Conservation (phyloP, 2,888 invertebrate genomes). For the Muschampia plurimacula region DNA sequence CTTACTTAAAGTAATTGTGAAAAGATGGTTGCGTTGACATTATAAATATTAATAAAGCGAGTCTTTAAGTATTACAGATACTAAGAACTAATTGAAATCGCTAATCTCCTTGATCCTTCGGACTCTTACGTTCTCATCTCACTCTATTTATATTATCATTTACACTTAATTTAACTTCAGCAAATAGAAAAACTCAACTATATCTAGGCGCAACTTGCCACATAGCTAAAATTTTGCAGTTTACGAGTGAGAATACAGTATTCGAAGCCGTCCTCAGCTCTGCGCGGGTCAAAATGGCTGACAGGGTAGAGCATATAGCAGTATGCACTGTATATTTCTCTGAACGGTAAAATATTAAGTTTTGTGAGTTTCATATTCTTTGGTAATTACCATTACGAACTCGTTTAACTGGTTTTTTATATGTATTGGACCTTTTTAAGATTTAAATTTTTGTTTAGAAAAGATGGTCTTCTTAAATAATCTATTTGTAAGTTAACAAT, state of each 20-base stretch:
- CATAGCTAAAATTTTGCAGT: background rate
- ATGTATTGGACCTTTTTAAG: background rate
- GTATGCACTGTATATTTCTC: conserved; percentile 7
- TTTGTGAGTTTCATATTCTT: conserved; percentile 2
- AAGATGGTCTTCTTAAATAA: background rate
- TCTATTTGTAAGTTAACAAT: background rate
- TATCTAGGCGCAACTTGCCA: background rate
- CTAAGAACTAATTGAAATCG: background rate
- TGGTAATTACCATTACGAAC: background rate
- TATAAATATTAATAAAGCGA: conserved; percentile 2
- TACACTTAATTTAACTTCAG: background rate
- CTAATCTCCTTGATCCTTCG: background rate
- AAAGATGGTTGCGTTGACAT: conserved; percentile 36
- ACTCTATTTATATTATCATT: background rate
- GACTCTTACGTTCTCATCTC: background rate
- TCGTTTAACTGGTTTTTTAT: conserved; percentile 1
- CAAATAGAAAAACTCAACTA: background rate
- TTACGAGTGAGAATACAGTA: conserved; percentile 17
- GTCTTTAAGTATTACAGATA: conserved; percentile 31
- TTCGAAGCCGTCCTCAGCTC: conserved; percentile 10
- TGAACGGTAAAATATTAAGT: conserved; percentile 13
- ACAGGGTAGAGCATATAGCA: conserved; percentile 22
- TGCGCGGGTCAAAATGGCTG: conserved; percentile 38
- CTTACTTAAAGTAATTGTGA: conserved; percentile 40
- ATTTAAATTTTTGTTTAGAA: background rate